Evolutionary conservation across 2,888 invertebrate genomes (phyloP), one percentile per base, ranked within the genome.

Genomic region (Cataglyphis livida): DNA sequence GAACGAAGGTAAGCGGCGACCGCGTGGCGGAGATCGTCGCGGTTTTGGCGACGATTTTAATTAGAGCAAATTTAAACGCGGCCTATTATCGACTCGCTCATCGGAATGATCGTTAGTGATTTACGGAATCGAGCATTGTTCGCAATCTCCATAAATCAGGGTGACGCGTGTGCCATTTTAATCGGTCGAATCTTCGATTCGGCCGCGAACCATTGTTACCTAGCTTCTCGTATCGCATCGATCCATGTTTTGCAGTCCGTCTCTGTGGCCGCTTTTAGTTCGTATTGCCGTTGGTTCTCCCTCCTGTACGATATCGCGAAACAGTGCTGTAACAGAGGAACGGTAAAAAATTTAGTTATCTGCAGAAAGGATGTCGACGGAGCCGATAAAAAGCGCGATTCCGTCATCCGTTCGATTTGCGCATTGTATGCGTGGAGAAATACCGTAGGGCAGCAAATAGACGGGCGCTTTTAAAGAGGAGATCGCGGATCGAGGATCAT

Each of bases 191-290:
- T 83, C 65, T 64, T 12, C 6, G 59, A 64, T 57, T 71, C 54
- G 7, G 5, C 35, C 74, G 54, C 62, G 48, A 86, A 95, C 95
- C 18, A 28, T 88, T 32, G 44, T 75, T 95, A 98, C 98, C 98
- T 98, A 81, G 98, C 98, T 91, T 97, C 97, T 85, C 97, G 95
- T 91, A 98, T 98, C 48, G 98, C 97, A 94, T 98, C 97, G 91
- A 98, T 98, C 98, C 98, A 98, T 87, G 97, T 97, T 91, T 97
- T 97, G 95, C 98, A 98, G 93, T 98, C 98, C 38, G 97, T 96
- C 93, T 98, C 98, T 2, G 97, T 97, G 66, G 97, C 96, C 0
- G 98, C 98, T 74, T 97, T 96, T 76, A 98, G 95, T 94, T 98
- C 98, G 94, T 98, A 98, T 94, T 98, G 98, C 35, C 98, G 96